phyloP scores from a whole-genome alignment of 2,113 vertebrate genomes.

The Nothoprocta perdicaria region DNA sequence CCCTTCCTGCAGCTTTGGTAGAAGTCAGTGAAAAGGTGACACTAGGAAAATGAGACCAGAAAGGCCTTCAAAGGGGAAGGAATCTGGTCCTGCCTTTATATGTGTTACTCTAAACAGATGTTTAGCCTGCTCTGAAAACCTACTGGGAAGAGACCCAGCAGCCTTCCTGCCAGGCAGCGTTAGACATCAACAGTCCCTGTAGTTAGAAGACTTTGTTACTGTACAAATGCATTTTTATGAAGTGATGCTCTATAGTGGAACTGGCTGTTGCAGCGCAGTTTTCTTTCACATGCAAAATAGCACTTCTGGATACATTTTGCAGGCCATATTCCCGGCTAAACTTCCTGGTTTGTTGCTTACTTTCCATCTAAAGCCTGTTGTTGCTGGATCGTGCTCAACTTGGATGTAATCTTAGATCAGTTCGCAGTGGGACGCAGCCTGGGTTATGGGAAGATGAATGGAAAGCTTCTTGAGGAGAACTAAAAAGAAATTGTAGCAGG shows the following conservation, averaged over 20 bases:
- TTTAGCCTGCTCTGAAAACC: background rate
- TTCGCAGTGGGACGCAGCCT: background rate
- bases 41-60: background rate
- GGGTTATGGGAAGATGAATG: background rate
- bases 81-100: background rate
- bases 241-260: background rate
- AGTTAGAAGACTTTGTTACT: background rate
- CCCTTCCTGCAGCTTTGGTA: background rate
- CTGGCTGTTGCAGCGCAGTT: background rate
- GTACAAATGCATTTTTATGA: background rate
- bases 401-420: background rate
- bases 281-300: background rate
- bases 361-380: background rate
- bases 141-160: background rate
- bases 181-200: background rate
- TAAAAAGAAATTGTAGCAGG: background rate
- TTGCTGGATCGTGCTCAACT: background rate
- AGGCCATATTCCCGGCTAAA: background rate
- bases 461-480: background rate
- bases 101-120: background rate
- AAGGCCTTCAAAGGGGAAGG: background rate
- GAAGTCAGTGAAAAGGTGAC: background rate
- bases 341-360: background rate
- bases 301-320: background rate
- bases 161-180: background rate